phyloP scores from a whole-genome alignment of 2,888 invertebrate species.

The Elegia similella region DNA sequence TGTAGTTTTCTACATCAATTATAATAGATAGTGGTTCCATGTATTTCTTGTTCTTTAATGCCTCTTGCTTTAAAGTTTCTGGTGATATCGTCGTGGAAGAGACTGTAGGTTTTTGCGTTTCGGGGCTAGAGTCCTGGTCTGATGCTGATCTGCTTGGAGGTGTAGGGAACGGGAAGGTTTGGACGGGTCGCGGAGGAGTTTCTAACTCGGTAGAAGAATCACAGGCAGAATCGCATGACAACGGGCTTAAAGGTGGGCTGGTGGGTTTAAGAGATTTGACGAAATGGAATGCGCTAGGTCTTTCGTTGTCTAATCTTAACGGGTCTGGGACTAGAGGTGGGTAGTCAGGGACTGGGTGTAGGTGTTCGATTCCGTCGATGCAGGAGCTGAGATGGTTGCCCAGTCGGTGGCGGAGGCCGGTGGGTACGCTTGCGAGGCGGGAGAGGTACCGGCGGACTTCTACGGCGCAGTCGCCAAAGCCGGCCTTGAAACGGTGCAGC shows the following conservation, averaged over 20 bases:
- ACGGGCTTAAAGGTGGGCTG: slow-evolving; percentile 87
- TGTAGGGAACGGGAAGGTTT: slow-evolving; percentile 75
- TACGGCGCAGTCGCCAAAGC: slow-evolving; percentile 93
- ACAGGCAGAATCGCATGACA: slow-evolving; percentile 86
- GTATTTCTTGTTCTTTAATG: slow-evolving; percentile 55
- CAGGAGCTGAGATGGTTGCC: slow-evolving; percentile 85
- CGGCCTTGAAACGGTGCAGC: slow-evolving; percentile 91
- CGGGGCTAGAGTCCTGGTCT: slow-evolving; percentile 75
- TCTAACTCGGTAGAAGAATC: slow-evolving; percentile 81
- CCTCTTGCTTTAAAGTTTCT: slow-evolving; percentile 61
- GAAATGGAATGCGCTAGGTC: slow-evolving; percentile 72
- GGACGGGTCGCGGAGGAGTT: slow-evolving; percentile 74
- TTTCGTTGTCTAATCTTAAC: slow-evolving; percentile 62
- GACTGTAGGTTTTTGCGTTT: slow-evolving; percentile 74
- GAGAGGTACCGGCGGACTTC: slow-evolving; percentile 89
- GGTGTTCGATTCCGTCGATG: slow-evolving; percentile 78
- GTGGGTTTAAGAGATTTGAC: slow-evolving; percentile 68
- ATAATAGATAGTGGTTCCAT: slow-evolving; percentile 75
- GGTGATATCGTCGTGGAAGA: slow-evolving; percentile 80
- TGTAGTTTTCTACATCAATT: slow-evolving; percentile 75
- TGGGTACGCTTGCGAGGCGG: slow-evolving; percentile 83
- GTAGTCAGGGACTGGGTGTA: slow-evolving; percentile 53
- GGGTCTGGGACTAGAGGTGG: slow-evolving; percentile 83
- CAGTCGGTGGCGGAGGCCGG: slow-evolving; percentile 82
- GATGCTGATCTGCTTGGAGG: slow-evolving; percentile 83